Conservation (phyloP, 2,113 vertebrate species). For the Etheostoma spectabile region DNA sequence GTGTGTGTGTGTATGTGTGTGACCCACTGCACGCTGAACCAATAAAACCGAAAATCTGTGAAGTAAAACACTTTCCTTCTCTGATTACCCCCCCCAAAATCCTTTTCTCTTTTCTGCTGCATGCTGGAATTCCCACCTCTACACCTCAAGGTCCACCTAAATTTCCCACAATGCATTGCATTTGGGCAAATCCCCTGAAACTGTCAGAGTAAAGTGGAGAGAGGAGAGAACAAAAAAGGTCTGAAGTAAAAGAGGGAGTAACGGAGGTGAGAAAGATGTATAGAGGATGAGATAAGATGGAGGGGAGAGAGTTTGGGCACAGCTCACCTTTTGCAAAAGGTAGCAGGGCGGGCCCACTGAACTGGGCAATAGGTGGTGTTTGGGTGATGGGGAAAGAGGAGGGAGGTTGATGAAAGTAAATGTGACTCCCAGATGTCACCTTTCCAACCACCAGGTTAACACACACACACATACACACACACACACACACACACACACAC, state of each 20-base stretch:
- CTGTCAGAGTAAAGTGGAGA: constrained; percentile 32
- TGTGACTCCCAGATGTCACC: constrained; percentile 95
- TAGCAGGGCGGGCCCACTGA: constrained; percentile 88
- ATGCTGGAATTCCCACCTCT: constrained; percentile 86
- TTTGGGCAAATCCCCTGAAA: constrained; percentile 7
- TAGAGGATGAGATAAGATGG: constrained; percentile 34
- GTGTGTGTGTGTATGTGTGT: constrained; percentile 23
- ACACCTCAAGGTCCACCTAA: constrained; percentile 74
- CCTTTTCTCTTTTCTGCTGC: constrained; percentile 78
- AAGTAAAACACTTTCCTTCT: constrained; percentile 87
- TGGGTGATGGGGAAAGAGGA: constrained; percentile 85
- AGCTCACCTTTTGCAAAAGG: constrained; percentile 25
- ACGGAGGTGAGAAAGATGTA: constrained; percentile 26
- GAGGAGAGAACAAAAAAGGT: constrained; percentile 11
- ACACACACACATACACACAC: too few relatives aligned
- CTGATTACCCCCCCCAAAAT: constrained; percentile 82
- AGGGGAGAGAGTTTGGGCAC: constrained; percentile 47
- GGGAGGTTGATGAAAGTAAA: constrained; percentile 88
- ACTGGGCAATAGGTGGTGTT: constrained; percentile 37
- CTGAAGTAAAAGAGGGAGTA: constrained; percentile 21
- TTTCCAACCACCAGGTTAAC: constrained; percentile 61
- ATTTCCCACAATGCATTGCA: constrained; percentile 67
- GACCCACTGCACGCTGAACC: constrained; percentile 84
- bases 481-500: too few relatives aligned
- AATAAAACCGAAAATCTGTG: constrained; percentile 86